Base-by-base conservation (phyloP, 2,888 invertebrate species). In the Cataglyphis albicans region DNA sequence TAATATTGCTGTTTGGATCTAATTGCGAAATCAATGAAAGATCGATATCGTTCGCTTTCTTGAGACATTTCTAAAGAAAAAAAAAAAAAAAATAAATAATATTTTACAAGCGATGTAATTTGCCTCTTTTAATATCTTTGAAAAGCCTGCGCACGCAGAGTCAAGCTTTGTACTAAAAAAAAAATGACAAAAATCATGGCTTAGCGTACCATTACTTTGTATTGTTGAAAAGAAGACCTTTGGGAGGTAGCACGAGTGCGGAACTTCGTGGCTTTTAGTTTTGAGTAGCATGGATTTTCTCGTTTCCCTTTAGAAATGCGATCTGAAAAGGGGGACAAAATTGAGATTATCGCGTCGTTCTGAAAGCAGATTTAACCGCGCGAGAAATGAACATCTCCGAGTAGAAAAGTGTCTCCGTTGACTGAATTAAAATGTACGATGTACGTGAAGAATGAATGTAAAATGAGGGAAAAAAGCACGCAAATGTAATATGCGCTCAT, bases 281-380 rank as follows among this genome's bases (percentile, higher is more conserved):
- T 80, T 72, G 78, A 80, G 78, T 72, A 59, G 35, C 78, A 35
- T 44, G 25, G 59, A 59, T 74, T 74, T 81, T 75, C 81, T 74
- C 81, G 74, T 61, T 84, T 81, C 61, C 63, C 82, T 84, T 55
- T 72, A 64, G 65, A 81, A 82, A 83, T 72, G 61, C 21, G 59
- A 29, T 72, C 18, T 61, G 74, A 86, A 85, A 86, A 73, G 83
- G 63, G 63, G 61, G 29, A 70, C 67, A 81, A 74, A 87, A 87
- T 87, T 81, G 87, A 86, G 84, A 84, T 72, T 87, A 84, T 87
- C 68, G 65, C 82, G 59, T 70, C 65, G 78, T 72, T 48, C 72
- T 72, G 44, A 80, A 80, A 80, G 72, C 72, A 80, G 59, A 80
- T 80, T 80, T 72, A 80, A 80, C 78, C 78, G 78, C 78, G 72